Conservation (phyloP, 2,113 vertebrate genomes). For the Micronycteris hirsuta region DNA sequence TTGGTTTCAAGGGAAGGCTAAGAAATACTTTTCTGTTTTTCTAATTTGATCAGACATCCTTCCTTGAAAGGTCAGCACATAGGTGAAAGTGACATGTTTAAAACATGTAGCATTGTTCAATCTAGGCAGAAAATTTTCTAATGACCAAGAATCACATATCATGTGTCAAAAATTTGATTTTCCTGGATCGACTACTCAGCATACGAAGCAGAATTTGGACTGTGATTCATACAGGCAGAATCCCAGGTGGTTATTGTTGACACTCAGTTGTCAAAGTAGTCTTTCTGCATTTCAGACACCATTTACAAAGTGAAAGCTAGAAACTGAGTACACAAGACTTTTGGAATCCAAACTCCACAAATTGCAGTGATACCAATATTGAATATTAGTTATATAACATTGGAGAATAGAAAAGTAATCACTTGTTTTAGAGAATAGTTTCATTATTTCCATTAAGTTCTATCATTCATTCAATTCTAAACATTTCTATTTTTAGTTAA, state of each 20-base stretch:
- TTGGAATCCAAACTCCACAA: constrained; percentile 38
- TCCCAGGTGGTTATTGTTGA: constrained; percentile 61
- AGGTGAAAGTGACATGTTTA: constrained; percentile 31
- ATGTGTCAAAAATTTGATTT: constrained; percentile 40
- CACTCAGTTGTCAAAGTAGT: constrained; percentile 45
- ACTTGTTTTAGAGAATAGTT: background rate
- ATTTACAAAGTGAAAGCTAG: constrained; percentile 39
- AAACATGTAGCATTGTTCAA: background rate
- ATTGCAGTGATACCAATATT: constrained; percentile 43
- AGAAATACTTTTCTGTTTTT: constrained; percentile 9
- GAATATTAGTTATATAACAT: background rate
- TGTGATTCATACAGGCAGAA: constrained; percentile 57
- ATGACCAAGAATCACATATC: background rate
- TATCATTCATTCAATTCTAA: background rate
- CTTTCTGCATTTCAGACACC: constrained; percentile 50
- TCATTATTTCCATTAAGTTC: background rate
- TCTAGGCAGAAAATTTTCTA: background rate
- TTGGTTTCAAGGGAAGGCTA: background rate
- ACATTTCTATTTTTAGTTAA: background rate
- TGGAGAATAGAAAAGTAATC: background rate
- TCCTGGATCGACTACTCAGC: constrained; percentile 24
- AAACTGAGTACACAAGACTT: background rate
- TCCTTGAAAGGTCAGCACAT: background rate
- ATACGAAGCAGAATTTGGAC: constrained; percentile 50
- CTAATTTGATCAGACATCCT: constrained; percentile 10